These are phyloP conservation scores for Vollenhovia emeryi DNA, from an alignment of 1,140 invertebrate genomes.

Conservation along the genomic window DNA sequence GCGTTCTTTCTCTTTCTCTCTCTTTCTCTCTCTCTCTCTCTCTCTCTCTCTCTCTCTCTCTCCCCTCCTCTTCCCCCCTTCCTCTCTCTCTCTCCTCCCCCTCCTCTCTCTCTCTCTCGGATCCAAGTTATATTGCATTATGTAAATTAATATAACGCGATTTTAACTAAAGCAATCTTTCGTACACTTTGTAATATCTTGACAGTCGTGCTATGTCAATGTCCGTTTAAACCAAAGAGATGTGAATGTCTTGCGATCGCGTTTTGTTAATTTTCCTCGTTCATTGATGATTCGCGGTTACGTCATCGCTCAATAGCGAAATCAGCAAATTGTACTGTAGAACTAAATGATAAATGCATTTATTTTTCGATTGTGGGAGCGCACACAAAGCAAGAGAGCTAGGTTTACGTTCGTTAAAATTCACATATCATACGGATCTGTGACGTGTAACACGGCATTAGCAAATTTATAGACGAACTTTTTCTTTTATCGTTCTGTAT, in stretches of 20 bases:
- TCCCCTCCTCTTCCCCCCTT: too few relatives aligned
- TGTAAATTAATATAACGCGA: slow-evolving; percentile 20
- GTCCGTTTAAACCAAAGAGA: slow-evolving; percentile 27
- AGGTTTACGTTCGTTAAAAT: slow-evolving; percentile 72
- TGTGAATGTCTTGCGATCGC: slow-evolving; percentile 32
- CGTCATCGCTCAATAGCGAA: not conserved
- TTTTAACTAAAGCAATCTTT: slow-evolving; percentile 9
- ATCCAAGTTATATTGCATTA: slow-evolving; percentile 20
- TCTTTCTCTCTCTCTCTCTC: too few relatives aligned
- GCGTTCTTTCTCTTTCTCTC: too few relatives aligned
- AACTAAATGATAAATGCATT: not conserved
- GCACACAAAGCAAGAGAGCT: not conserved
- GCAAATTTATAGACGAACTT: slow-evolving; percentile 31
- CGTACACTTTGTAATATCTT: slow-evolving; percentile 23
- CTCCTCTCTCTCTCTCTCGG: too few relatives aligned
- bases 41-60: too few relatives aligned
- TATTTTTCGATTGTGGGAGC: not conserved
- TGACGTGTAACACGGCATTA: slow-evolving; percentile 74
- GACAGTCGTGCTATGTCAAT: slow-evolving; percentile 40
- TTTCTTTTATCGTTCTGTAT: slow-evolving; percentile 20
- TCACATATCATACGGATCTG: slow-evolving; percentile 81
- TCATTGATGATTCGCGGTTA: slow-evolving; percentile 56
- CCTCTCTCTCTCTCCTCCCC: too few relatives aligned
- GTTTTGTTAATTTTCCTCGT: slow-evolving; percentile 71
- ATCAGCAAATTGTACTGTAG: not conserved